These are phyloP conservation scores for Ceyx melanurus DNA, from an alignment of 2,113 vertebrate species.

Conservation along the genomic window DNA sequence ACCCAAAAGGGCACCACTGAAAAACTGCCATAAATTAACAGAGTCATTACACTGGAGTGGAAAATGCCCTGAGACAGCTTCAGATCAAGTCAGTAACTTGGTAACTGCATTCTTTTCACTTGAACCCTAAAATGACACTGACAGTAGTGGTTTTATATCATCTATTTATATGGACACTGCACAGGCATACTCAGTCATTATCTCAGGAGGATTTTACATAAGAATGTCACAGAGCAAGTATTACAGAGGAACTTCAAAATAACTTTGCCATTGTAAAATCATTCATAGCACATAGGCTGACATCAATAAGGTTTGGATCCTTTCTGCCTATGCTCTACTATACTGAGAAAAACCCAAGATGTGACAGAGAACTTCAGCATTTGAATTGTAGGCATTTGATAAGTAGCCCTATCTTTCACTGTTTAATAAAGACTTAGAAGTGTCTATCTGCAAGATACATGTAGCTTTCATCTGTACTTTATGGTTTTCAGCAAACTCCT, in stretches of 20 bases:
- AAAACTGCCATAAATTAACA: conserved; percentile 7
- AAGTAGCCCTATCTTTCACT: neutral
- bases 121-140: neutral
- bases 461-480: neutral
- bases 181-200: neutral
- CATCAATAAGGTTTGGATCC: neutral
- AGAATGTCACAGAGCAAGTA: neutral
- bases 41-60: neutral
- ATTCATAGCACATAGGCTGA: neutral
- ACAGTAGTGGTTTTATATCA: neutral
- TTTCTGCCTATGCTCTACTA: neutral
- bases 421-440: neutral
- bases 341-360: neutral
- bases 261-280: neutral
- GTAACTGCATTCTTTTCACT: neutral
- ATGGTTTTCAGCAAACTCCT: neutral
- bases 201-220: neutral
- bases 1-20: neutral
- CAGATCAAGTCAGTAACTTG: neutral
- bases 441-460: neutral
- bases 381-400: neutral
- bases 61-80: neutral
- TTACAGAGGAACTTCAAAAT: neutral
- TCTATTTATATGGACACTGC: neutral
- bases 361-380: neutral